These are phyloP conservation scores for Metacarcinus magister DNA, from an alignment of 2,888 invertebrate species.

Conservation along the genomic window DNA sequence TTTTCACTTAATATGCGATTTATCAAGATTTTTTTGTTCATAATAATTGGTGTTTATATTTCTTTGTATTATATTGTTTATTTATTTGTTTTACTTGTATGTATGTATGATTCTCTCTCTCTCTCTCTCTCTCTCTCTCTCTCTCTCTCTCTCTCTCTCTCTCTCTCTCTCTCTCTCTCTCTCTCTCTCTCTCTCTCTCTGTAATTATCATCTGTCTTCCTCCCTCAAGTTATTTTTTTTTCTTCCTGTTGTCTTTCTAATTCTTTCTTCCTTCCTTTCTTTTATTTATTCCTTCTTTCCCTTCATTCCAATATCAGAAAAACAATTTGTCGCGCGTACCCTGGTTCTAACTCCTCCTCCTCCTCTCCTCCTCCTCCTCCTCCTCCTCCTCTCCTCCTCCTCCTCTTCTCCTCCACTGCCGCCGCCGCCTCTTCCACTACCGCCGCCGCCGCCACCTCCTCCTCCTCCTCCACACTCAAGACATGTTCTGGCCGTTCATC, in stretches of 20 bases:
- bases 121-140: no score
- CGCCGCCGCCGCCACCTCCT: background rate
- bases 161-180: constrained; percentile 55
- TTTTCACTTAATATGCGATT: background rate
- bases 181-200: background rate
- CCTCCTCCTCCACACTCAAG: background rate
- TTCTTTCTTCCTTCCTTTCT: background rate
- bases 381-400: background rate
- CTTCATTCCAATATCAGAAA: constrained; percentile 37
- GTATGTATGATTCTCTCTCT: no score
- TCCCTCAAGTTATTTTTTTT: background rate
- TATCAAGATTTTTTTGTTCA: no score
- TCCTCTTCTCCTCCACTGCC: background rate
- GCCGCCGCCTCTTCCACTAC: no score
- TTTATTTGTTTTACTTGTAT: no score
- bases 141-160: constrained; percentile 54
- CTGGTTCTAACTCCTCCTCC: no score
- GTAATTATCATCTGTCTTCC: background rate
- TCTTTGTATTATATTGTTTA: no score
- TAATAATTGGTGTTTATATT: no score
- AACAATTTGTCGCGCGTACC: background rate
- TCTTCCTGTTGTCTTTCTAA: background rate
- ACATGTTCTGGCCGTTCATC: background rate
- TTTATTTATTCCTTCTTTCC: background rate
- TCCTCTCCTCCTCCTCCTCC: background rate